These are phyloP conservation scores for Macrochelys suwanniensis DNA, from an alignment of 2,797 vertebrate species.

Conservation along the genomic window DNA sequence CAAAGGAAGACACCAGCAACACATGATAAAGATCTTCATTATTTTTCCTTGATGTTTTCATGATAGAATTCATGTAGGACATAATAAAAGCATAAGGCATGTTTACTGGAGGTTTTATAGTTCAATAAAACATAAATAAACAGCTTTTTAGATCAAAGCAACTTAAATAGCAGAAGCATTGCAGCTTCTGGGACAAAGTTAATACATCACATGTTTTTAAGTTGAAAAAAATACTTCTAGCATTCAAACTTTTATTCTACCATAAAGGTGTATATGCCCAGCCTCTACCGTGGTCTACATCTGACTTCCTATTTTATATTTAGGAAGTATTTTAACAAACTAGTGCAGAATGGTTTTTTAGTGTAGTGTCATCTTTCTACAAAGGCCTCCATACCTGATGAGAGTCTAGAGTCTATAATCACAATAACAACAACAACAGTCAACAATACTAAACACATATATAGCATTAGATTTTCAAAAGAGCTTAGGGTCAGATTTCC, in stretches of 20 bases:
- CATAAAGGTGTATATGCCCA: not conserved
- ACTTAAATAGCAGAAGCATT: slow-evolving; percentile 67
- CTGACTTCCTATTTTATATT: not conserved
- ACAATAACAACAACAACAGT: not conserved
- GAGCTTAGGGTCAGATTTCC: accelerated
- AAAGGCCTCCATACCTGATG: not conserved
- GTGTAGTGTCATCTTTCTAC: not conserved
- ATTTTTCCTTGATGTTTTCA: slow-evolving; percentile 28
- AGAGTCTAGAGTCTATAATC: not conserved
- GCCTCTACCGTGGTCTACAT: not conserved
- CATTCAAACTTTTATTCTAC: not conserved
- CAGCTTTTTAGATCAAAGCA: slow-evolving; percentile 81
- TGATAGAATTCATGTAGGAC: slow-evolving; percentile 63
- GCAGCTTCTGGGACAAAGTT: slow-evolving; percentile 72
- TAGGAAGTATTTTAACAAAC: not conserved
- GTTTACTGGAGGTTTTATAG: slow-evolving; percentile 77
- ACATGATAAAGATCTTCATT: slow-evolving; percentile 44
- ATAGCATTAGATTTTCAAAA: not conserved
- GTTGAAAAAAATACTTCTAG: slow-evolving; percentile 38
- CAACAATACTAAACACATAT: not conserved
- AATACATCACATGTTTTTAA: slow-evolving; percentile 44
- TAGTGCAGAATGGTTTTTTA: not conserved
- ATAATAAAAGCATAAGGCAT: slow-evolving; percentile 66
- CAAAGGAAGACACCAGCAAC: slow-evolving; percentile 68
- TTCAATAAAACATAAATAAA: slow-evolving; percentile 80